Conservation (phyloP, 2,797 vertebrate genomes). For the Alectoris magna region DNA sequence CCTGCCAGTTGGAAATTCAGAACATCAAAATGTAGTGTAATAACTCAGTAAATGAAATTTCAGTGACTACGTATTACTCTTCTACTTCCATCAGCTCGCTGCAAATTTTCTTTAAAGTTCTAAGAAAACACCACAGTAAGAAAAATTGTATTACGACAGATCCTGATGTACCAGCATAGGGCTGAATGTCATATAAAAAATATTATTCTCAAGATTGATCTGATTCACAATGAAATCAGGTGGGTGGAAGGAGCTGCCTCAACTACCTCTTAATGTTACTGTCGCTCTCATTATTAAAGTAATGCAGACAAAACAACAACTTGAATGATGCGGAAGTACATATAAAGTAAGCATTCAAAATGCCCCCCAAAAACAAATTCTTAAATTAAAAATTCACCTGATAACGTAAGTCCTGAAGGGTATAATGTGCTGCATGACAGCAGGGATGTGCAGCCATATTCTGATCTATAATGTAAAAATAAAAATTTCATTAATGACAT, state of each 20-base stretch:
- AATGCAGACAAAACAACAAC: constrained; percentile 1
- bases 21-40: constrained; percentile 20
- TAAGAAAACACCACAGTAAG: neutral
- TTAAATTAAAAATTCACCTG: constrained; percentile 82
- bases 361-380: neutral
- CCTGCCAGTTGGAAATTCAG: constrained; percentile 55
- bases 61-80: neutral
- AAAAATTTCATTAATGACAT: constrained; percentile 34
- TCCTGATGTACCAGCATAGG: neutral
- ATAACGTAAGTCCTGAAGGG: constrained; percentile 98
- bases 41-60: neutral
- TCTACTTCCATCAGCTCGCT: neutral
- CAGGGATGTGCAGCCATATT: constrained; percentile 99
- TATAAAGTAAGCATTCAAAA: neutral
- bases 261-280: neutral
- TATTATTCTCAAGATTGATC: neutral
- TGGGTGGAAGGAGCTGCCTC: neutral
- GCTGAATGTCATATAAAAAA: neutral
- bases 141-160: neutral
- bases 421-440: constrained; percentile 99
- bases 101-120: neutral
- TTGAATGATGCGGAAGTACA: neutral
- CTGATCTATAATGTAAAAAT: constrained; percentile 82
- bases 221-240: neutral
- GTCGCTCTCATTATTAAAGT: neutral